phyloP scores from a whole-genome alignment of 2,888 invertebrate genomes.

The Idaea biselata region DNA sequence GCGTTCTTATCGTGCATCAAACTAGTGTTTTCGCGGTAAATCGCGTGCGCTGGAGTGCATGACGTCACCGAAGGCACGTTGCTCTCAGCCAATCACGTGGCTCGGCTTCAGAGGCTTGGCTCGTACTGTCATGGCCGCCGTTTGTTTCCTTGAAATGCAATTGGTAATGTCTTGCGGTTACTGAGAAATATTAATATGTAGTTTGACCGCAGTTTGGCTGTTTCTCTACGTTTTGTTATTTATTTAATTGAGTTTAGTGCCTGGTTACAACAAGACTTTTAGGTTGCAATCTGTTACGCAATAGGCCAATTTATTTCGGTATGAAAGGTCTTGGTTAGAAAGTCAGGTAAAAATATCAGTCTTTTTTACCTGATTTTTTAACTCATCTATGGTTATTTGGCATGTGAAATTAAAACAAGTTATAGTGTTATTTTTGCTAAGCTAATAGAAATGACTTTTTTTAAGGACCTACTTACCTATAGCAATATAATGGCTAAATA shows the following conservation, averaged over 20 bases:
- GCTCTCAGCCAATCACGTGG: conserved; percentile 52
- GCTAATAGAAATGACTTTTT: no score
- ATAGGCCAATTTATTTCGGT: not conserved
- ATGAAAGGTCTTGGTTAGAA: not conserved
- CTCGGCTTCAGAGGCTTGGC: conserved; percentile 59
- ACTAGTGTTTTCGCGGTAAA: conserved; percentile 44
- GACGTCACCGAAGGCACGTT: conserved; percentile 67
- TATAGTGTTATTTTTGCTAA: no score
- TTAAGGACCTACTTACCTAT: no score
- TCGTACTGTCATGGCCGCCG: conserved; percentile 55
- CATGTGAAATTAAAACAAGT: not conserved
- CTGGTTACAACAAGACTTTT: not conserved
- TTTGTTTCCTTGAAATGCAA: conserved; percentile 34
- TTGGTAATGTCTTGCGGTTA: conserved; percentile 6
- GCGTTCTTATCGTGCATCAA: conserved; percentile 39
- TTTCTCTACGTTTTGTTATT: not conserved
- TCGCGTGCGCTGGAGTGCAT: conserved; percentile 50
- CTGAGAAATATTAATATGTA: not conserved
- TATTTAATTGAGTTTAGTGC: not conserved
- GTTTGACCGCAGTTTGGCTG: not conserved
- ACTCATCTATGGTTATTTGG: not conserved
- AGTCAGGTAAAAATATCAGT: not conserved
- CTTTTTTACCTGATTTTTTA: not conserved
- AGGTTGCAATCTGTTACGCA: not conserved
- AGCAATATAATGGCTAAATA: no score